Conservation (phyloP, 2,797 vertebrate species). For the Crax fasciolata region DNA sequence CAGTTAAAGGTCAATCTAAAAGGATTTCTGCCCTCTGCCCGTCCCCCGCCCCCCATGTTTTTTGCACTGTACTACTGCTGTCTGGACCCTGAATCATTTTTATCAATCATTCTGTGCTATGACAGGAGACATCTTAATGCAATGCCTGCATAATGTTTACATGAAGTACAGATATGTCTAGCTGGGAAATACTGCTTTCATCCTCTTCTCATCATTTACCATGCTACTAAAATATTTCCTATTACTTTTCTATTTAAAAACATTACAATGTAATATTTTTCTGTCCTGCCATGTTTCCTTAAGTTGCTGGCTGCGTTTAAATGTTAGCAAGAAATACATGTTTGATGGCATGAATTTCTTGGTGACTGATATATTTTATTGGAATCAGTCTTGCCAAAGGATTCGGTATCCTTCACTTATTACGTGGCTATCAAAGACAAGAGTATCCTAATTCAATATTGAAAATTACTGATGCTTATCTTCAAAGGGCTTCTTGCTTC, state of each 20-base stretch:
- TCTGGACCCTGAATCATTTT: slow-evolving; percentile 32
- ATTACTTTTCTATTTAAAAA: not conserved
- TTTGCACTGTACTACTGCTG: not conserved
- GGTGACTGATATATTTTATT: not conserved
- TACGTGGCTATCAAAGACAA: not conserved
- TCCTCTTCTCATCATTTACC: not conserved
- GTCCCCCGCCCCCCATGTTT: not conserved
- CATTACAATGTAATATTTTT: not conserved
- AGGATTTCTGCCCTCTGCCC: slow-evolving; percentile 66
- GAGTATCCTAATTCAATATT: not conserved
- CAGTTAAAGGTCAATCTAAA: slow-evolving; percentile 83
- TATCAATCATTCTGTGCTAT: slow-evolving; percentile 25
- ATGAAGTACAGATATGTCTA: not conserved
- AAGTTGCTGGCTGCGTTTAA: not conserved
- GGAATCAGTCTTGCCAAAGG: not conserved
- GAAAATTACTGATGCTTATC: not conserved
- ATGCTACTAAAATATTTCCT: not conserved
- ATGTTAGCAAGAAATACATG: not conserved
- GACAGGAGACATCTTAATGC: slow-evolving; percentile 40
- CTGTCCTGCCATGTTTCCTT: not conserved
- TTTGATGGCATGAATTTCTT: not conserved
- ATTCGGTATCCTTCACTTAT: not conserved
- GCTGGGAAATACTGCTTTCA: not conserved
- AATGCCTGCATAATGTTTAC: not conserved
- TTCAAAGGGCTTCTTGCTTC: not conserved